Evolutionary conservation across 2,113 vertebrate species (phyloP).

Genomic region (Leptosomus discolor): DNA sequence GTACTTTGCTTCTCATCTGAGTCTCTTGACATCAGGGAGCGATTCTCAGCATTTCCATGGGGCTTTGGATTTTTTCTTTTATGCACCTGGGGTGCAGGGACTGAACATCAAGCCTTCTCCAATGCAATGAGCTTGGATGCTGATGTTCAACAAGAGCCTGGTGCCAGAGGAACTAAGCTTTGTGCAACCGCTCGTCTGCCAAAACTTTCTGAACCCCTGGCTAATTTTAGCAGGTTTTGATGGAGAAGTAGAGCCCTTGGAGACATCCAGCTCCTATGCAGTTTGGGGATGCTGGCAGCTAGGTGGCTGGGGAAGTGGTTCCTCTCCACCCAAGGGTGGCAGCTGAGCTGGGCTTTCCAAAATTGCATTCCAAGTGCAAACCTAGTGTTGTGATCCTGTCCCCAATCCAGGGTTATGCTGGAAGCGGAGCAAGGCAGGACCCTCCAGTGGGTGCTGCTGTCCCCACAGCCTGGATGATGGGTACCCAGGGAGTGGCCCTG

Average conservation of each 20-base stretch:
- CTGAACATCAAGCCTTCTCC: not conserved
- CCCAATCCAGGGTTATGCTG: fast-evolving
- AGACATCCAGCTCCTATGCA: not conserved
- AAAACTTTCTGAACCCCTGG: not conserved
- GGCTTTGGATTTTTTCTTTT: not conserved
- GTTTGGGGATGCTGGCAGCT: not conserved
- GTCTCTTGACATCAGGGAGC: not conserved
- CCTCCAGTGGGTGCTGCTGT: fast-evolving
- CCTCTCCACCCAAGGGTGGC: not conserved
- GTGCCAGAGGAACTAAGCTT: not conserved
- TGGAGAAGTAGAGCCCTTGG: not conserved
- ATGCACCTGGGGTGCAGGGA: not conserved
- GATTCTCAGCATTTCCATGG: not conserved
- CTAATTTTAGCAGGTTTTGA: not conserved
- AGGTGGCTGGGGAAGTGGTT: not conserved
- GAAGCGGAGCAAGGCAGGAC: not conserved
- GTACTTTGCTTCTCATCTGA: not conserved
- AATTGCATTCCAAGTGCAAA: fast-evolving
- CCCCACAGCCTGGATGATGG: not conserved
- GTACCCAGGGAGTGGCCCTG: no score
- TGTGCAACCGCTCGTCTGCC: fast-evolving
- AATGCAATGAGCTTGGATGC: not conserved
- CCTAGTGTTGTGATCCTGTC: fast-evolving
- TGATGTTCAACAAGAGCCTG: fast-evolving
- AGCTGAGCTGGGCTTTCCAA: not conserved